Evolutionary conservation across 1,140 invertebrate genomes (phyloP), one percentile per base, ranked within the genome.

Genomic region (Zaprionus tsacasi): DNA sequence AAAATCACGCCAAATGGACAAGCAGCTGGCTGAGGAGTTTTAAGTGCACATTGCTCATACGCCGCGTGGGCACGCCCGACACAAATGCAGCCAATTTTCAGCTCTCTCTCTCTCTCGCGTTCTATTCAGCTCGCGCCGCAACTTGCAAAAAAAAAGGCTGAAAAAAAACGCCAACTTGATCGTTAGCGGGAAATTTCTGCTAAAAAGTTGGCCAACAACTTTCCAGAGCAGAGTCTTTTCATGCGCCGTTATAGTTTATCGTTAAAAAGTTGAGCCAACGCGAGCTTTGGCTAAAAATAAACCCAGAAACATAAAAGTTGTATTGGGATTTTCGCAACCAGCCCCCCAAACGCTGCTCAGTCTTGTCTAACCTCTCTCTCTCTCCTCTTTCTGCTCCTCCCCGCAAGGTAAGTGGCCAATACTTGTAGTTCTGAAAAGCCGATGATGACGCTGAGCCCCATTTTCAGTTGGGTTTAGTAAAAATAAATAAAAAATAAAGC

Each of bases 171-270:
- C 40, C 40, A 83, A 83, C 72, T 83, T 83, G 81, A 83, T 83
- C 81, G 81, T 83, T 83, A 83, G 77, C 81, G 70, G 73, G 69
- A 83, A 83, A 83, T 82, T 83, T 82, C 76, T 70, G 81, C 50
- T 76, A 56, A 79, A 82, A 82, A 83, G 65, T 83, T 83, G 54
- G 35, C 61, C 43, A 68, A 38, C 56, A 82, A 83, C 77, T 82
- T 83, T 83, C 52, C 57, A 38, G 68, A 79, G 64, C 57, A 38
- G 65, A 79, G 64, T 70, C 81, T 76, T 82, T 83, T 83, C 79
- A 82, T 83, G 76, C 81, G 76, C 76, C 78, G 76, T 82, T 82
- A 83, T 83, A 83, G 81, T 83, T 83, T 83, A 83, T 83, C 81
- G 81, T 83, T 83, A 83, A 81, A 81, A 81, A 81, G 74, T 81